Evolutionary conservation across 2,797 vertebrate genomes (phyloP).

Genomic region (Ctenochaetus hawaiiensis): DNA sequence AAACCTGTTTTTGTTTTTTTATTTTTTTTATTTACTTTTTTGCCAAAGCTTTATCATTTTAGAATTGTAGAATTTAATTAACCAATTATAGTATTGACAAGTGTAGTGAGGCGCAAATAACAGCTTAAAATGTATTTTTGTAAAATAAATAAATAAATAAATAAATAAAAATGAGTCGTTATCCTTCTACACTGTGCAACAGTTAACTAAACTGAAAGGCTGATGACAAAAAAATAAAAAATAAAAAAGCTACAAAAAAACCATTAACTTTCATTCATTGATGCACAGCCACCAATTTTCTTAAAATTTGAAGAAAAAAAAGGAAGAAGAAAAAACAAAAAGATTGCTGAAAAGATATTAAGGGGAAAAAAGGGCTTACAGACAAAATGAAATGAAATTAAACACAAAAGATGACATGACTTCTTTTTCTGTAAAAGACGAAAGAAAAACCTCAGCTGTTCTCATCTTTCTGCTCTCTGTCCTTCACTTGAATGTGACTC

Average conservation of each 20-base stretch:
- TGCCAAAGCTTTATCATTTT: conserved; percentile 2
- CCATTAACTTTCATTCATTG: conserved; percentile 50
- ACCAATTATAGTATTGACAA: conserved; percentile 1
- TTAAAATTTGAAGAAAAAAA: background rate
- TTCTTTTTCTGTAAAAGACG: background rate
- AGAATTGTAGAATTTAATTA: background rate
- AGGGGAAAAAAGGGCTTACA: background rate
- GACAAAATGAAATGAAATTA: conserved; percentile 54
- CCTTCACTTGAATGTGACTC: background rate
- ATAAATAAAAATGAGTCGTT: background rate
- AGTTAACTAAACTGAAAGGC: conserved; percentile 9
- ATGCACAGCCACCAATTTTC: conserved; percentile 65
- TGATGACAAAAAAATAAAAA: background rate
- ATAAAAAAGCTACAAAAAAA: background rate
- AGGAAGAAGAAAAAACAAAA: background rate
- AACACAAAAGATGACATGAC: conserved; percentile 43
- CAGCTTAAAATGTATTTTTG: background rate
- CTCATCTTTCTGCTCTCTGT: background rate
- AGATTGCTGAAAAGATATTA: background rate
- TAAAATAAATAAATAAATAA: too few relatives aligned
- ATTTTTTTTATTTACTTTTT: conserved; percentile 6
- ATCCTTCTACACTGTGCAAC: background rate
- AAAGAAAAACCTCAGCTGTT: background rate
- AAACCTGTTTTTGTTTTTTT: conserved; percentile 13
- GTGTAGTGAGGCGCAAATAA: background rate